These are phyloP conservation scores for Eucera pruinosa DNA, from an alignment of 2,888 invertebrate species.

Conservation along the genomic window DNA sequence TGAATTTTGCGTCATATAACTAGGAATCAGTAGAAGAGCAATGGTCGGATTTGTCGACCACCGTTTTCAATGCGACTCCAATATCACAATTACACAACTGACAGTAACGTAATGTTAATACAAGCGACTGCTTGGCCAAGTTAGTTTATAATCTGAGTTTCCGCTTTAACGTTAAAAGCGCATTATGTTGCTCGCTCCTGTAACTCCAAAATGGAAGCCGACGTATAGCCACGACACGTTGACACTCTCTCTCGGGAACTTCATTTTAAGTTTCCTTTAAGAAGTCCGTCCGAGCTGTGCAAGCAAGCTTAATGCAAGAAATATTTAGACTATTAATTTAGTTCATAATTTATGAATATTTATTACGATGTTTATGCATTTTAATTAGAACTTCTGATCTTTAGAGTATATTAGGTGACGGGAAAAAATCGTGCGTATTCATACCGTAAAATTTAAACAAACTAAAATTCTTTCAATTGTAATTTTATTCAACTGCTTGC, in stretches of 20 bases:
- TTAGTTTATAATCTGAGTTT: slow-evolving; percentile 31
- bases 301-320: background rate
- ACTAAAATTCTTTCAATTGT: no score
- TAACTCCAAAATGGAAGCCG: slow-evolving; percentile 28
- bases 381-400: no score
- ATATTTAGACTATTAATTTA: background rate
- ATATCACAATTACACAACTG: slow-evolving; percentile 29
- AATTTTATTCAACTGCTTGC: no score
- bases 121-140: background rate
- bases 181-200: slow-evolving; percentile 7
- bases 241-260: slow-evolving; percentile 9
- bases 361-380: background rate
- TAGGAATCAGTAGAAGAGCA: slow-evolving; percentile 19
- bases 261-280: slow-evolving; percentile 22
- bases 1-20: slow-evolving; percentile 20
- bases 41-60: slow-evolving; percentile 1
- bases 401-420: no score
- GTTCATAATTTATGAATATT: background rate
- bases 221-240: slow-evolving; percentile 11
- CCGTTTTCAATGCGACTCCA: slow-evolving; percentile 11
- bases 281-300: background rate
- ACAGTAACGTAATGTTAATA: slow-evolving; percentile 26
- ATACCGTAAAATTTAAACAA: no score
- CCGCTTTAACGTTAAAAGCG: slow-evolving; percentile 31
- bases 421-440: no score